phyloP scores from a whole-genome alignment of 2,888 invertebrate genomes.

The Pseudococcus jackbeardsleyi region DNA sequence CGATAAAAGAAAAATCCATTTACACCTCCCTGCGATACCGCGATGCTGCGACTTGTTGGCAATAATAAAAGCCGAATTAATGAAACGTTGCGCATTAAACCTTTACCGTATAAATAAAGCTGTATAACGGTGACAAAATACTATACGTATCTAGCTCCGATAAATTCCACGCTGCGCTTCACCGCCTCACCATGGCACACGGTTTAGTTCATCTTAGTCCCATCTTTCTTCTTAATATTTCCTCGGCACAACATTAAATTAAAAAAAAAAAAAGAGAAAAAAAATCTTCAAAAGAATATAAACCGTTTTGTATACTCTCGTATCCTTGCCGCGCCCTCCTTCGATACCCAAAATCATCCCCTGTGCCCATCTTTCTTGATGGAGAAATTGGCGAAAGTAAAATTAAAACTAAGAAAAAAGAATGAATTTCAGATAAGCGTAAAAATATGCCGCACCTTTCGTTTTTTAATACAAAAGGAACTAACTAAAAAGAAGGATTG shows the following conservation, averaged over 20 bases:
- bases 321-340: not conserved
- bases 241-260: not conserved
- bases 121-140: conserved; percentile 39
- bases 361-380: no score
- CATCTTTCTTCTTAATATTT: not conserved
- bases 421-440: conserved; percentile 54
- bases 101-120: not conserved
- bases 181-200: not conserved
- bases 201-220: not conserved
- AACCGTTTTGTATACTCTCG: not conserved
- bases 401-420: conserved; percentile 50
- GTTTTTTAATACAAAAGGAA: conserved; percentile 52
- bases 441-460: conserved; percentile 52
- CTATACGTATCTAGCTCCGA: conserved; percentile 13
- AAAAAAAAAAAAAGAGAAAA: not conserved
- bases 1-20: conserved; percentile 52
- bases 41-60: conserved; percentile 32
- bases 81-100: conserved; percentile 45
- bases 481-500: conserved; percentile 58
- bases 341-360: no score
- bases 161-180: not conserved
- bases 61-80: conserved; percentile 54
- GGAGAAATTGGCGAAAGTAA: conserved; percentile 33
- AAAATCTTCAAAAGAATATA: conserved; percentile 43
- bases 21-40: conserved; percentile 21